phyloP scores from a whole-genome alignment of 2,113 vertebrate genomes.

The Catharus fuscescens region DNA sequence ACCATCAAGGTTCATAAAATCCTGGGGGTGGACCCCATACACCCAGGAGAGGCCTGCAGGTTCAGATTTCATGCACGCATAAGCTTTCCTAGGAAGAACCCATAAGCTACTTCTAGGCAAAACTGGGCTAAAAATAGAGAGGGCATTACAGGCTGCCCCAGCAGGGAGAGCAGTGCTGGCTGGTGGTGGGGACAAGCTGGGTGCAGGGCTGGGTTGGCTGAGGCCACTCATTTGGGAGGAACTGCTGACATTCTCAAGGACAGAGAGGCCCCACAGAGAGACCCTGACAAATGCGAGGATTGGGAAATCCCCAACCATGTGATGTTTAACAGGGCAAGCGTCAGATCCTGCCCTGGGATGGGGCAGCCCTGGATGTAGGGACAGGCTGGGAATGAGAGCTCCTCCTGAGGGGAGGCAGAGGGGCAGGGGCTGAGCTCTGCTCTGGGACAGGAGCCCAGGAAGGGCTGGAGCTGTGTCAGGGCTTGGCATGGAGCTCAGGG shows the following conservation, averaged over 20 bases:
- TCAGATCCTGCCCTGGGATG: not conserved
- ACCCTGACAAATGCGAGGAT: not conserved
- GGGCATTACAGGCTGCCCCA: not conserved
- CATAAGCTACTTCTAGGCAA: conserved; percentile 26
- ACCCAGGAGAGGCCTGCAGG: not conserved
- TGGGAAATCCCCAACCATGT: not conserved
- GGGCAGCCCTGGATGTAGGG: not conserved
- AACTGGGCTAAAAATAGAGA: conserved; percentile 35
- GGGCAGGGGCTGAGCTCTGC: too few species aligned
- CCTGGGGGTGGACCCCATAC: not conserved
- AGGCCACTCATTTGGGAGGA: not conserved
- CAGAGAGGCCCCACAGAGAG: not conserved
- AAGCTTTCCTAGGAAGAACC: not conserved
- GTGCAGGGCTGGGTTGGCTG: not conserved
- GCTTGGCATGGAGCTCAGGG: too few species aligned
- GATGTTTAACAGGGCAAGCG: not conserved
- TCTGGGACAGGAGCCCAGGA: too few species aligned
- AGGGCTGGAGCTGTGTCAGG: too few species aligned
- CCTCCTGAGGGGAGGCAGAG: too few species aligned
- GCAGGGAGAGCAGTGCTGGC: not conserved
- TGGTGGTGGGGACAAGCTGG: not conserved
- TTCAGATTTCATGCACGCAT: fast-evolving
- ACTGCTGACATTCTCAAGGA: not conserved
- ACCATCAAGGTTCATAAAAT: not conserved
- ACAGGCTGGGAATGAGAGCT: not conserved